Evolutionary conservation across 2,797 vertebrate species (phyloP), one percentile per base, ranked within the genome.

Genomic region (Pogonophryne albipinna): DNA sequence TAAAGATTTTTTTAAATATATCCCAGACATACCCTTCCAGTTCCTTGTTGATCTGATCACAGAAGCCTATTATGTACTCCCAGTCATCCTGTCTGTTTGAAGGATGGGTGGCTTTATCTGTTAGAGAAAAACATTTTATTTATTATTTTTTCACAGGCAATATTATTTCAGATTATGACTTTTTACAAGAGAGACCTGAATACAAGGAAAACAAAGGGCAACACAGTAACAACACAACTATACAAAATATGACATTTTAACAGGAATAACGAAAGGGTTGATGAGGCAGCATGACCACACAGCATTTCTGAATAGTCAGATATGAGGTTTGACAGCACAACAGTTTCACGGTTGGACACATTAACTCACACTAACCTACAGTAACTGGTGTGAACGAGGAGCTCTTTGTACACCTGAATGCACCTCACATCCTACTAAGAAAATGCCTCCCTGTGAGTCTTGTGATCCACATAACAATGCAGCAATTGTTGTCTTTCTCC

Each of bases 1-100:
- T 7, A 1, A 31, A 60, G n/a, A 15, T 0, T 10, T 23, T 50
- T 12, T 10, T 1, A 20, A 13, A 45, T 14, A n/a, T 14, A n/a
- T 42, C 6, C 45, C 42, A 23, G 17, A 81, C 91, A 4, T 85
- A 99, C 98, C 98, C 98, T 91, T 99, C 98, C n/a, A 99, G 93
- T 23, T 99, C 98, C 87, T 97, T 99, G 94, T 99, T 99, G 94
- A 99, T 96, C 91, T 99, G 98, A 90, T 99, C 98, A 90, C 98
- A 99, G 94, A 99, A 99, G 80, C 98, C 97, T 0, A 99, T 99
- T 67, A 99, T 99, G 86, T 99, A 99, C 74, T 99, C 98, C 98
- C 98, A 99, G 91, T 99, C 98, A 85, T 99, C 98, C 80, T 99
- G 97, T 66, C 98, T 95, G 92, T 99, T 99, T 66, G 95, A 96